Base-by-base conservation (phyloP, 2,797 vertebrate genomes). In the Eurystomus glaucurus region DNA sequence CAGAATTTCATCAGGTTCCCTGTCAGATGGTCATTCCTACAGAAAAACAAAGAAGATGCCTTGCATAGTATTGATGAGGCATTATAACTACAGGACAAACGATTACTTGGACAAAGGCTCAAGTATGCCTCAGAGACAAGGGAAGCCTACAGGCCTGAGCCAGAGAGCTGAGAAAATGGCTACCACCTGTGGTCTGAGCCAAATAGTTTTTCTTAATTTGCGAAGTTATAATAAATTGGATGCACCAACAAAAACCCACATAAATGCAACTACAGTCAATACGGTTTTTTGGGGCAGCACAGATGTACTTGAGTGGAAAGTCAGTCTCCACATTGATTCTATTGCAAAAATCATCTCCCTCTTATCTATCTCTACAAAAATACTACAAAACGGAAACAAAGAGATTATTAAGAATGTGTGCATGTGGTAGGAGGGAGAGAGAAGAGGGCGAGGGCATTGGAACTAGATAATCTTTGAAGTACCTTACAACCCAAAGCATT, bases 201-300 rank as follows among this genome's bases (percentile, higher is more conserved):
- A 93, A 89, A 54, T 25, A 33, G 3, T 4, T 88, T 50, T 52
- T n/a, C 5, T 16, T 37, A 54, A 81, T 51, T 5, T 25, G 5
- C 58, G 33, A 77, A 65, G 77, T 50, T 23, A 16, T 31, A 17
- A 54, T n/a, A 31, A 43, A 35, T 21, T 78, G 4, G 5, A 51
- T 39, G 1, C 21, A 28, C 4, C 12, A 51, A 17, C 2, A 66
- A 70, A 33, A 21, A 0, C 5, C 6, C 14, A 19, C 4, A 18
- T 33, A 66, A 81, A 60, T 69, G 14, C 3, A 85, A n/a, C 5
- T 41, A 50, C 28, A 70, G 52, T 33, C 26, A 87, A 58, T 46
- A 0, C 2, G 18, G 29, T 4, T 33, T 68, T 79, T 92, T 52
- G 29, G 8, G 13, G 16, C 16, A 83, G 13, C 5, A 57, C 23